A percentile compares a stretch with the other conserved stretches of the same genome.
phyloP scores from a whole-genome alignment of 2,797 vertebrate genomes.

The Siniperca undulata region DNA sequence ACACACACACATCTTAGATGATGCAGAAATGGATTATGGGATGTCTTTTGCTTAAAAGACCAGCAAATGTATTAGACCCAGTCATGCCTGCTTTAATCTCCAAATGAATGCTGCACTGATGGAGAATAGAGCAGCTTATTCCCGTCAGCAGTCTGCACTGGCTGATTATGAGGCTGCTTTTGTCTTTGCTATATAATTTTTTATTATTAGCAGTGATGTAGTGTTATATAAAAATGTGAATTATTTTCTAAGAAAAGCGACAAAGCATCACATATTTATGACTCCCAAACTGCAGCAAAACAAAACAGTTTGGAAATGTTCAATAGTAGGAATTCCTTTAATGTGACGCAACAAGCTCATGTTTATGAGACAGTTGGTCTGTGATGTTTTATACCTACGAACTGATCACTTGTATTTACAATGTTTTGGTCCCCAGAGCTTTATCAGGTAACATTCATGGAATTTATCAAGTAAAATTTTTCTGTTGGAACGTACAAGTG shows the following conservation, averaged over 20 bases:
- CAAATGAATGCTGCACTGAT: not conserved
- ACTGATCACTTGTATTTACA: no score
- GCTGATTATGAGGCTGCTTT: not conserved
- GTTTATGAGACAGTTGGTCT: not conserved
- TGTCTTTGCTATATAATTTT: not conserved
- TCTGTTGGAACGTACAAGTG: no score
- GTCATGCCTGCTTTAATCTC: constrained; percentile 17
- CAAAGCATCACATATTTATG: not conserved
- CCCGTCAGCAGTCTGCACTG: not conserved
- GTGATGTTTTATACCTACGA: no score
- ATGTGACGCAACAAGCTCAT: not conserved
- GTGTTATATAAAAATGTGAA: not conserved
- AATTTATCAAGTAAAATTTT: no score
- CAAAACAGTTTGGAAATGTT: not conserved
- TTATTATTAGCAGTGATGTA: not conserved
- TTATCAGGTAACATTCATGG: not conserved
- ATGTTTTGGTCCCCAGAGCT: not conserved
- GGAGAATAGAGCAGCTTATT: not conserved
- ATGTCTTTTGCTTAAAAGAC: not conserved
- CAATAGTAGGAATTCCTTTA: not conserved
- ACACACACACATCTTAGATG: not conserved
- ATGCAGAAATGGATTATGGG: constrained; percentile 14
- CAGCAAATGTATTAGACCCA: not conserved
- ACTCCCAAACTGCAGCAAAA: not conserved
- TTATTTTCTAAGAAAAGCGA: not conserved